phyloP scores from a whole-genome alignment of 2,113 vertebrate genomes.

The Aptenodytes forsteri region DNA sequence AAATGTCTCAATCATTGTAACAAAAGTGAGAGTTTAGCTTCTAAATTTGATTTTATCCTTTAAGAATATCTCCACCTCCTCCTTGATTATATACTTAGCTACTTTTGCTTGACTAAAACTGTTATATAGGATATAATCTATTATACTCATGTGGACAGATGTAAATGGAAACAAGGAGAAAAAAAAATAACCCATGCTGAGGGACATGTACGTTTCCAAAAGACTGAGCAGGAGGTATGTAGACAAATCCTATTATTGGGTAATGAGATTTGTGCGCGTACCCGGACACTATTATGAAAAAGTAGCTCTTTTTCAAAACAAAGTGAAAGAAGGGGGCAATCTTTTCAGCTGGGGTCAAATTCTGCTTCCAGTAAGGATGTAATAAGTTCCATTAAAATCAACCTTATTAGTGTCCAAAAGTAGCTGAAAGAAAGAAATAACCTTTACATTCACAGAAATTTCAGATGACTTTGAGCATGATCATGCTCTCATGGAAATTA shows the following conservation, averaged over 20 bases:
- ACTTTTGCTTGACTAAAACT: slow-evolving; percentile 50
- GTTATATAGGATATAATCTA: slow-evolving; percentile 45
- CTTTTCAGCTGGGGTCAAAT: slow-evolving; percentile 64
- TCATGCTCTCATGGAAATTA: neutral
- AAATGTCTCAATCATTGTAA: slow-evolving; percentile 5
- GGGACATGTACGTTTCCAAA: slow-evolving; percentile 67
- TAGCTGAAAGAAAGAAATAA: slow-evolving; percentile 41
- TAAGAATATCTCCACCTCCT: neutral
- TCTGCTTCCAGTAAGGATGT: slow-evolving; percentile 64
- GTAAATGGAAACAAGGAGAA: slow-evolving; percentile 52
- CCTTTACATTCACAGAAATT: slow-evolving; percentile 40
- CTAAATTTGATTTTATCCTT: neutral
- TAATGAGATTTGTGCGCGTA: slow-evolving; percentile 74
- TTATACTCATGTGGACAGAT: slow-evolving; percentile 58
- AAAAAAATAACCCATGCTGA: slow-evolving; percentile 59
- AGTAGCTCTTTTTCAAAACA: slow-evolving; percentile 63
- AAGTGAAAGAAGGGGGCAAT: slow-evolving; percentile 47
- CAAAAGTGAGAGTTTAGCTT: slow-evolving; percentile 6
- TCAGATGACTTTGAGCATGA: slow-evolving; percentile 1
- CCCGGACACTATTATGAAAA: slow-evolving; percentile 70
- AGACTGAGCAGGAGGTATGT: slow-evolving; percentile 69
- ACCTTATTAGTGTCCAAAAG: slow-evolving; percentile 50
- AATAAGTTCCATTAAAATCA: slow-evolving; percentile 66
- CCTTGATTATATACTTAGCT: slow-evolving; percentile 6
- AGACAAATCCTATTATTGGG: slow-evolving; percentile 76